Percentiles rank a stretch among this genome's conserved stretches.
phyloP scores from a whole-genome alignment of 2,113 vertebrate genomes.

The Pituophis catenifer region DNA sequence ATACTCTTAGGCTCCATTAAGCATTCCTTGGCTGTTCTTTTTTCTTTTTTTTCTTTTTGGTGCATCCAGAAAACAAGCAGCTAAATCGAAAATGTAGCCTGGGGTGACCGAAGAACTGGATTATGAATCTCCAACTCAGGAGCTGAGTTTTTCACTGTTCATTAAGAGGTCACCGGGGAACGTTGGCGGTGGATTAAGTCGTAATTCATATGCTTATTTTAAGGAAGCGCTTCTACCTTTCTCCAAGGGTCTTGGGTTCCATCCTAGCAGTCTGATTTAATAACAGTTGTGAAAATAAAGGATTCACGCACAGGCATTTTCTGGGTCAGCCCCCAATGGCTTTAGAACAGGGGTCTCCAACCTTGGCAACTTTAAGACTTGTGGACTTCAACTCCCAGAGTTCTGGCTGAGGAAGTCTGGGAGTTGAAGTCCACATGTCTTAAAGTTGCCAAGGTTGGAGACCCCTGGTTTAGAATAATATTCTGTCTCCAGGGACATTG shows the following conservation, averaged over 20 bases:
- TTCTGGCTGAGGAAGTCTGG: no score
- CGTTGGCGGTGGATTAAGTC: neutral
- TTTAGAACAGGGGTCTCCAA: neutral
- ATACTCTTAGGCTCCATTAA: neutral
- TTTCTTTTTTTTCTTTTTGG: neutral
- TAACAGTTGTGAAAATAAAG: neutral
- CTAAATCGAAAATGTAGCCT: neutral
- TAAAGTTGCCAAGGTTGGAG: no score
- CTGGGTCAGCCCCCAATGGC: neutral
- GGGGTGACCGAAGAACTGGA: neutral
- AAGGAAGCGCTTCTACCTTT: neutral
- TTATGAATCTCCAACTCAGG: neutral
- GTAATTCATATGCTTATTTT: neutral
- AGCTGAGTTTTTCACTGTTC: neutral
- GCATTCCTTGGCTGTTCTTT: neutral
- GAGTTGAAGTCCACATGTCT: no score
- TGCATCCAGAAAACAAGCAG: neutral
- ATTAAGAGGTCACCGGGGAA: neutral
- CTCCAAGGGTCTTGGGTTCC: neutral
- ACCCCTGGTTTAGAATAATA: no score
- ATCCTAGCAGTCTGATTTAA: neutral
- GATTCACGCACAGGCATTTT: neutral
- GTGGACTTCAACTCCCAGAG: no score
- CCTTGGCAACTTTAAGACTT: no score
- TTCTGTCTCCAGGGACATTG: no score